Evolutionary conservation across 2,888 invertebrate genomes (phyloP), one percentile per base, ranked within the genome.

Genomic region (Pterostichus niger): DNA sequence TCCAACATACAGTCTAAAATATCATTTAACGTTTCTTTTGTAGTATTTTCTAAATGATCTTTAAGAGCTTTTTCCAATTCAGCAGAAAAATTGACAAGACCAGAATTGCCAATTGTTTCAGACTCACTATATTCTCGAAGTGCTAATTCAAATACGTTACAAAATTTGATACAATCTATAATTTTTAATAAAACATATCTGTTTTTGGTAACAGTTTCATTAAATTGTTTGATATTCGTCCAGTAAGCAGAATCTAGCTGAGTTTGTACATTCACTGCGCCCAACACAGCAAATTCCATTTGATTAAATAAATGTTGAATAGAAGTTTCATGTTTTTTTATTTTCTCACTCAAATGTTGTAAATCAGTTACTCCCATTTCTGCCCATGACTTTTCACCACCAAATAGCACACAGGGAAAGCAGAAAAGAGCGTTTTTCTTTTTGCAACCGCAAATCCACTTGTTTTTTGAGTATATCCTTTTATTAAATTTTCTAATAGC

Each of bases 151-250:
- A 85, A 86, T n/a, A 76, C 84, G 5, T 85, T 84, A 85, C 86
- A 87, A 84, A 86, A 86, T 33, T 86, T 84, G 13, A 87, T 83
- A 81, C 84, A 86, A 59, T 86, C 83, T 24, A 87, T 86, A 52
- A 86, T 64, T 84, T 84, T 85, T 7, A 83, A 81, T 71, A 87
- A 78, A 24, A 85, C 83, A 15, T 84, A 61, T 59, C 85, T 78
- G 64, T 86, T 86, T 84, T 85, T 82, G 61, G 59, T 77, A 33
- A 87, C 86, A 9, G 84, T 24, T 11, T 61, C 49, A 31, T 86
- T 85, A 24, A 56, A 40, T 3, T 77, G 10, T 84, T 84, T 17
- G 68, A 31, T 68, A 9, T 13, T 44, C 52, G 35, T 15, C 73
- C 83, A 46, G 52, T 85, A 85, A 13, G 83, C 85, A 11, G 75